Evolutionary conservation across 2,113 vertebrate genomes (phyloP), one percentile per base, ranked within the genome.

Genomic region (Prochilodus magdalenae): DNA sequence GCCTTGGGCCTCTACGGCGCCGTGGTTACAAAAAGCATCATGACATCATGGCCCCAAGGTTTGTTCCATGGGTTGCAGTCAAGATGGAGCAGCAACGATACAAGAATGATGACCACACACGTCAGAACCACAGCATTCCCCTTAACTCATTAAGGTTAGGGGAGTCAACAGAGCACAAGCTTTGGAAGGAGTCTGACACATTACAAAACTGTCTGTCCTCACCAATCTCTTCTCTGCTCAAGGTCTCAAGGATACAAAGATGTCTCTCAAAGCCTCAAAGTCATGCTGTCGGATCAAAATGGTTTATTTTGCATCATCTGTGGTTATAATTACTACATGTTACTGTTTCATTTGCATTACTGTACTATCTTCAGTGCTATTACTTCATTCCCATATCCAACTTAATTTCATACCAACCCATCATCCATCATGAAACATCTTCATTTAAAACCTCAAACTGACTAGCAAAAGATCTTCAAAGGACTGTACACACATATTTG

Each of bases 1-100:
- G 13, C 72, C 53, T 69, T 29, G 72, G 79, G 60, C 62, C 15
- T 27, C 22, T 75, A 73, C 33, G 73, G 83, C 77, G 79, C 40
- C 73, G 53, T 84, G 83, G 77, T 84, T 76, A 80, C 73, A 20
- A 49, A 84, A 69, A 70, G 53, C 57, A 49, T 44, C 40, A 63
- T 84, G 83, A 84, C 83, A 84, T 80, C 83, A 84, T 84, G 44
- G 72, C 65, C 73, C n/a, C n/a, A 80, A 76, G 71, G 77, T 84
- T 76, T 22, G 65, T 75, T 84, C 40, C 63, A 44, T 80, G 65
- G 77, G 63, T 18, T 80, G 49, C n/a, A 72, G 73, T 53, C 66
- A 62, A 49, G 51, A 57, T 69, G 59, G 40, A 60, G 66, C 16
- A 27, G 27, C 27, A 62, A 65, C 3, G 16, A 76, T 75, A 75